Evolutionary conservation across 1,140 invertebrate genomes (phyloP), one percentile per base, ranked within the genome.

Genomic region (Nylanderia fulva): DNA sequence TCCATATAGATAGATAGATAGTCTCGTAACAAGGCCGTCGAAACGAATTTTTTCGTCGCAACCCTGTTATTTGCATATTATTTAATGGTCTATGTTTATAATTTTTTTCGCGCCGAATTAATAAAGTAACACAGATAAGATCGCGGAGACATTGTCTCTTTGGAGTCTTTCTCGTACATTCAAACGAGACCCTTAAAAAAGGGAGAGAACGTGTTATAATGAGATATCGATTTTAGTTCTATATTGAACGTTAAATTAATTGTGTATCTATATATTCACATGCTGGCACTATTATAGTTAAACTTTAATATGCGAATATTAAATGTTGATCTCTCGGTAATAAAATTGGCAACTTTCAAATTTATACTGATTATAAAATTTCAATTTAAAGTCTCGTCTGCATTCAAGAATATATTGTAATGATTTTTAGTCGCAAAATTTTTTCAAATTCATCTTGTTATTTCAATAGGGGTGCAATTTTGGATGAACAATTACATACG

Each of bases 31-130:
- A 82, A 82, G 77, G 77, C 54, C 66, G 66, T 13, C 52, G 24
- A 58, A 56, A 29, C 29, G 45, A 48, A 63, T 69, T 80, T 69
- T 71, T 72, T 82, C 66, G 36, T 45, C 54, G 33, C 52, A 56
- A 33, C 7, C 36, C 77, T 58, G 77, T 45, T 13, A 13, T 82
- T 82, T 72, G 66, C 77, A 71, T 71, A 72, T 72, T 82, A 82
- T 82, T 71, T 52, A 71, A 64, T 42, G 64, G 33, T 66, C 52
- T 82, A 36, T 8, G 60, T 82, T 68, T 66, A 72, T 60, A 82
- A 82, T 72, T 72, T 72, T 72, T 82, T 82, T 2, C 48, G 8
- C 21, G 21, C 36, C 54, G 77, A 72, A 82, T 82, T 54, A 72
- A 82, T 82, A 82, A 33, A 45, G 66, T 39, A n/a, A n/a, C 66